phyloP scores from a whole-genome alignment of 2,113 vertebrate genomes.

The Trematocara macrostoma region DNA sequence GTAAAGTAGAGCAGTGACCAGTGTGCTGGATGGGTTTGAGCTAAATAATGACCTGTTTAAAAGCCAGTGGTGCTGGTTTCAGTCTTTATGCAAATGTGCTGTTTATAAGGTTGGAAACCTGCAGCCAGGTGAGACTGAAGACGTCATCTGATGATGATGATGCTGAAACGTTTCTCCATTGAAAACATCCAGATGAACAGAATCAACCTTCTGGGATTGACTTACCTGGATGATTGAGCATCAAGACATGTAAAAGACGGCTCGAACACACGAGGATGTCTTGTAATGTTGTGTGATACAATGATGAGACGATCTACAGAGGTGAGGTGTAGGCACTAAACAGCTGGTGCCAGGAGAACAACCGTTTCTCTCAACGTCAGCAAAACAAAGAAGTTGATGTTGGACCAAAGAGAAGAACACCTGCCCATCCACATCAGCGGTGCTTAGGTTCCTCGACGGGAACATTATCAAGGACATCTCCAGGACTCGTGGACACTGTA shows the following conservation, averaged over 20 bases:
- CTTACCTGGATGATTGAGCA: background rate
- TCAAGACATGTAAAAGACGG: background rate
- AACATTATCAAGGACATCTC: background rate
- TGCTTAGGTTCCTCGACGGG: background rate
- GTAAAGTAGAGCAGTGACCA: background rate
- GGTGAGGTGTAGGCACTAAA: background rate
- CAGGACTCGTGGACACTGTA: background rate
- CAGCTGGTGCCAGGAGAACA: background rate
- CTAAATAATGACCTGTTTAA: rapidly evolving
- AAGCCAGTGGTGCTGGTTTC: background rate
- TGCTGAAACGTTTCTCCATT: background rate
- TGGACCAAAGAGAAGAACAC: background rate
- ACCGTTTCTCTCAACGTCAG: background rate
- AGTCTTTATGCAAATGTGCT: background rate
- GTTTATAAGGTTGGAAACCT: background rate
- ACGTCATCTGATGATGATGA: background rate
- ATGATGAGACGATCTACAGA: background rate
- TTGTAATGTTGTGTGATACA: background rate
- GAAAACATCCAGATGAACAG: background rate
- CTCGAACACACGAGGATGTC: background rate
- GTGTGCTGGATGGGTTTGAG: background rate
- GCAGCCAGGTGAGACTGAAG: background rate
- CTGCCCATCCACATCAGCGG: background rate
- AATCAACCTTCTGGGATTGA: background rate
- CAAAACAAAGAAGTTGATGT: background rate